Percentiles rank a stretch among this genome's conserved stretches.
Evolutionary conservation across 2,113 vertebrate species (phyloP).

Genomic region (Oceanodroma tethys): DNA sequence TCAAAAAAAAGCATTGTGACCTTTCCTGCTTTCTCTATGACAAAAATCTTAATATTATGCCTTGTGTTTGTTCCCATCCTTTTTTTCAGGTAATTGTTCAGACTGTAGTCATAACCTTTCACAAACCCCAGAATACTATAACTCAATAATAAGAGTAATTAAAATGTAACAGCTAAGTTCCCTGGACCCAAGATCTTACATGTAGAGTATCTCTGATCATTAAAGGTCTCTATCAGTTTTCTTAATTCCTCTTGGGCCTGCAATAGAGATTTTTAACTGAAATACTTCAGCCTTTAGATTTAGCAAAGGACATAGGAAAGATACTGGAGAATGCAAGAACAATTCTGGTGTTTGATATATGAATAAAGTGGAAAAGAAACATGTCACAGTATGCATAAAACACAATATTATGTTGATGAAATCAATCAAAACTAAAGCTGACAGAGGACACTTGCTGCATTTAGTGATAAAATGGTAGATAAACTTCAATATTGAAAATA

Average conservation of each 20-base stretch:
- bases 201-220: not conserved
- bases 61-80: not conserved
- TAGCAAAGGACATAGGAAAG: not conserved
- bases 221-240: not conserved
- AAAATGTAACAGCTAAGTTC: not conserved
- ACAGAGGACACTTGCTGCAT: not conserved
- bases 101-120: not conserved
- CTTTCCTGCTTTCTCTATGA: not conserved
- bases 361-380: not conserved
- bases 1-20: not conserved
- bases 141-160: constrained; percentile 16
- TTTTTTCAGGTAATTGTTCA: not conserved
- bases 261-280: not conserved
- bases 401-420: not conserved
- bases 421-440: not conserved
- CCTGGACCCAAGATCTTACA: not conserved
- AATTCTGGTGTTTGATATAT: not conserved
- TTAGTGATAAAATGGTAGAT: not conserved
- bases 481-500: not conserved
- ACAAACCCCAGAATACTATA: not conserved
- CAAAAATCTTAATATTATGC: not conserved
- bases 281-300: not conserved
- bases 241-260: not conserved
- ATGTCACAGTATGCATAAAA: not conserved
- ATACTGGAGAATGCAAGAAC: not conserved